Base-by-base conservation (phyloP, 1,140 invertebrate genomes). In the Drosophila triauraria region DNA sequence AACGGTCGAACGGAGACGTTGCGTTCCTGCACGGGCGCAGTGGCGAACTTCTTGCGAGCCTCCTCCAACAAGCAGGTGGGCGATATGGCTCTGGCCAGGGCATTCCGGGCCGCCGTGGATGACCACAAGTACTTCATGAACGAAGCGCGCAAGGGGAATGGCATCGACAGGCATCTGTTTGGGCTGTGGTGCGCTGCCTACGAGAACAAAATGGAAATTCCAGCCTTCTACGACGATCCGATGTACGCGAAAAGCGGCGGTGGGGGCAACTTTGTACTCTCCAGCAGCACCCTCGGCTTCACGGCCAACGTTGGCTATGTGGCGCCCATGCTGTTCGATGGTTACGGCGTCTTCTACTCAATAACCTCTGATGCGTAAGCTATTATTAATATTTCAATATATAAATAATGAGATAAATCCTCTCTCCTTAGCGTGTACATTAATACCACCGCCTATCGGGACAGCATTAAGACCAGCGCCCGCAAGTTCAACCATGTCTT, bases 131-230 rank as follows among this genome's bases (percentile, higher is more conserved):
- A 76, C 13, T 75, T 93, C 17, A 94, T 94, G 93, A 85, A 92
- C 54, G 91, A 93, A 54, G 93, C 93, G 0, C 85, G 95, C 84
- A 93, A 93, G 40, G 95, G 95, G 1, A 90, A 94, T 75, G 96
- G 96, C 40, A 94, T 96, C 57, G 96, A 96, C 91, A 90, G 96
- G 4, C 96, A 96, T 85, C 87, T 96, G 3, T 96, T 96, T 91
- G 96, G 95, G 44, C 92, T 96, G 5, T 96, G 96, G 92, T 95
- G 96, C 54, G 93, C 95, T 5, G 93, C 94, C 1, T 72, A 93
- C 38, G 95, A 95, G 75, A 92, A 93, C 27, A 93, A 93, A 38
- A 51, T 94, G 7, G 90, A 93, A 6, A 91, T 94, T 32, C 95
- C 95, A 5, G 92, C 93, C 23, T 77, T 96, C 7, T 95, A 93